Evolutionary conservation across 2,888 invertebrate species (phyloP).

Genomic region (Temnothorax ravouxi): DNA sequence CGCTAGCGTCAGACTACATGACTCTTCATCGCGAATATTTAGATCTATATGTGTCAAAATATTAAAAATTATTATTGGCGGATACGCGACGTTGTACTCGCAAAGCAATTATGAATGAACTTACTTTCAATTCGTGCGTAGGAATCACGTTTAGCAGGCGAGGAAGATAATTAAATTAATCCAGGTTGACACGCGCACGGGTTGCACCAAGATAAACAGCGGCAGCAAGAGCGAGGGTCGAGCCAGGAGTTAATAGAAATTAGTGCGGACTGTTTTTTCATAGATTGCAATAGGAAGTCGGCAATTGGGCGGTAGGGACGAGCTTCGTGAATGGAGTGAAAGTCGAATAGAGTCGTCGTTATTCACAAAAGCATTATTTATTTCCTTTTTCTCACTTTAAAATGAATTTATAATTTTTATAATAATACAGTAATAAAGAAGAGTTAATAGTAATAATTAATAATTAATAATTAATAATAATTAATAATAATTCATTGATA

Average conservation of each 20-base stretch:
- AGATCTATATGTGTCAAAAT: slow-evolving; percentile 1
- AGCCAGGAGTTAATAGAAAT: not conserved
- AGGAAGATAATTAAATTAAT: not conserved
- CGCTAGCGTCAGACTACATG: slow-evolving; percentile 1
- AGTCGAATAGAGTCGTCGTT: slow-evolving; percentile 71
- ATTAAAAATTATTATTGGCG: slow-evolving; percentile 24
- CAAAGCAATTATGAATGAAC: slow-evolving; percentile 2
- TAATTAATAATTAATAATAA: slow-evolving; percentile 80
- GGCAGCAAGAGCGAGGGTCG: slow-evolving; percentile 7
- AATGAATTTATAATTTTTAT: slow-evolving; percentile 86
- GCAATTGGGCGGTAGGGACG: slow-evolving; percentile 13
- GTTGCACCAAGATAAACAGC: not conserved
- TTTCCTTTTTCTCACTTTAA: slow-evolving; percentile 84
- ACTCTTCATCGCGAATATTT: slow-evolving; percentile 10
- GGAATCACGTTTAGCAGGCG: slow-evolving; percentile 16
- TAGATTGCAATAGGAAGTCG: not conserved
- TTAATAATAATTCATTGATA: slow-evolving; percentile 80
- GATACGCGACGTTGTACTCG: not conserved
- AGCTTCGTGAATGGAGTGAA: slow-evolving; percentile 54
- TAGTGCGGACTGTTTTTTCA: slow-evolving; percentile 11
- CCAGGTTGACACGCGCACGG: not conserved
- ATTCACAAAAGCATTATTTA: slow-evolving; percentile 86
- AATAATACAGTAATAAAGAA: slow-evolving; percentile 83
- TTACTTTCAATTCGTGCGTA: slow-evolving; percentile 3
- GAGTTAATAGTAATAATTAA: slow-evolving; percentile 77